Evolutionary conservation across 2,113 vertebrate species (phyloP).

Genomic region (Nothobranchius kuhntae): DNA sequence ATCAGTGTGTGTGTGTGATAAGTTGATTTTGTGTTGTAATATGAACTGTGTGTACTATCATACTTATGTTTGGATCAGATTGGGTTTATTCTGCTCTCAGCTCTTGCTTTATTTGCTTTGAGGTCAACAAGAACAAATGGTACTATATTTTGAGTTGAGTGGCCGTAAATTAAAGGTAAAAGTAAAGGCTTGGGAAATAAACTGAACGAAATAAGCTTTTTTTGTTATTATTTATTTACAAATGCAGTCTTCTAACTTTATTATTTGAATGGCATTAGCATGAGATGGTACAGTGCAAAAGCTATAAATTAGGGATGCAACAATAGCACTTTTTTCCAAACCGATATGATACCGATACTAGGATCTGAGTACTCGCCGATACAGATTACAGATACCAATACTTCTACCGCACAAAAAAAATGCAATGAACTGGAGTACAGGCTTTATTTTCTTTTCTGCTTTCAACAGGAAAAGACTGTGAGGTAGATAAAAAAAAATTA

Average conservation of each 20-base stretch:
- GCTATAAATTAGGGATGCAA: too few relatives aligned
- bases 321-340: too few relatives aligned
- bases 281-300: too few relatives aligned
- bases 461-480: too few relatives aligned
- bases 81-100: neutral
- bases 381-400: too few relatives aligned
- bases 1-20: neutral
- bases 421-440: too few relatives aligned
- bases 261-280: too few relatives aligned
- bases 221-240: neutral
- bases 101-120: slow-evolving; percentile 34
- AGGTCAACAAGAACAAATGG: slow-evolving; percentile 15
- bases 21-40: neutral
- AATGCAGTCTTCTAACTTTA: neutral
- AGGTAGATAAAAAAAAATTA: too few relatives aligned
- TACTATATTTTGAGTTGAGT: slow-evolving; percentile 49
- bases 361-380: too few relatives aligned
- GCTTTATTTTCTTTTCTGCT: too few relatives aligned
- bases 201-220: slow-evolving; percentile 50
- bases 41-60: slow-evolving; percentile 11
- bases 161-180: slow-evolving; percentile 26
- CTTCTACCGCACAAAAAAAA: too few relatives aligned
- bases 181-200: slow-evolving; percentile 63
- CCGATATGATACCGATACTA: too few relatives aligned
- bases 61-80: slow-evolving; percentile 39